A percentile compares a stretch with the other conserved stretches of the same genome.
These are phyloP conservation scores for Glareola pratincola DNA, from an alignment of 2,113 vertebrate genomes.

Conservation along the genomic window DNA sequence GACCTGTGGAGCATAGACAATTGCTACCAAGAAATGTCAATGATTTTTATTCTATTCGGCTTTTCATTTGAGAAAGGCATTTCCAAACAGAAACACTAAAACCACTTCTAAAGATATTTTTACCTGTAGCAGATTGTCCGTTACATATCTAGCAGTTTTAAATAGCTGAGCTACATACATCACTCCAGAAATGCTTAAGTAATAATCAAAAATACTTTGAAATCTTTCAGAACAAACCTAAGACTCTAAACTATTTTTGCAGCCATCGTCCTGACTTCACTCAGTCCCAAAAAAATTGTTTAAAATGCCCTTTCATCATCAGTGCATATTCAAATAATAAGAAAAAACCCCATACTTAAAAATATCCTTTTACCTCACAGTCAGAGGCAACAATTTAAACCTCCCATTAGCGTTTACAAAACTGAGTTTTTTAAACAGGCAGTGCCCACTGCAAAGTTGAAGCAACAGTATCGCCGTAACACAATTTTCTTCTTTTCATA, in stretches of 20 bases:
- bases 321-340: neutral
- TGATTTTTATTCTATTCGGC: neutral
- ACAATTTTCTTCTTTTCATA: neutral
- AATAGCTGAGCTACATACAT: neutral
- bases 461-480: neutral
- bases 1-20: neutral
- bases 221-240: neutral
- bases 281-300: neutral
- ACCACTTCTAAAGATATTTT: neutral
- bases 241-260: neutral
- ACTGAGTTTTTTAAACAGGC: neutral
- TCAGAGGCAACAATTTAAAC: neutral
- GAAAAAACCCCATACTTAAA: neutral
- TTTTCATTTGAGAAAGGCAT: neutral
- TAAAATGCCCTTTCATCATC: neutral
- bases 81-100: neutral
- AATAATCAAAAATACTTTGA: neutral
- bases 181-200: neutral
- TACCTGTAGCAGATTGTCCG: neutral
- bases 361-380: neutral
- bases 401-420: neutral
- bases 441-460: neutral
- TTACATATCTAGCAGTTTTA: neutral
- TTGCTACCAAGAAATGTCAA: neutral
- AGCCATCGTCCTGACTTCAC: neutral